phyloP scores from a whole-genome alignment of 2,113 vertebrate genomes.

The Sphaerodactylus townsendi region DNA sequence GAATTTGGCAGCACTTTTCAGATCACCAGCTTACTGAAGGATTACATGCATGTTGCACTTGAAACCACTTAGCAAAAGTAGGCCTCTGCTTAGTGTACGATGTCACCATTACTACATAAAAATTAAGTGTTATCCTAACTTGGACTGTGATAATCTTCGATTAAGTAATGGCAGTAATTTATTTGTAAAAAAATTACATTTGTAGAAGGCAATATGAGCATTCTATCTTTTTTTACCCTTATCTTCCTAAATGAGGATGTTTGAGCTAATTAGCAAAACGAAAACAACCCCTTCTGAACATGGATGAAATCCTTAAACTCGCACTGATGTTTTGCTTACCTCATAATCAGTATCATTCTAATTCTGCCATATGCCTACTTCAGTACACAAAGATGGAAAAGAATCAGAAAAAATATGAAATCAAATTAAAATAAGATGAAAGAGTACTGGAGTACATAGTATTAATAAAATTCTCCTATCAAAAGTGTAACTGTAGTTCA shows the following conservation, averaged over 20 bases:
- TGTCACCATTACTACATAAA: too few species aligned
- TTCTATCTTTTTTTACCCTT: not conserved
- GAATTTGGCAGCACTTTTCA: not conserved
- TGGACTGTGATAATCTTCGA: not conserved
- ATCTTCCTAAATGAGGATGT: not conserved
- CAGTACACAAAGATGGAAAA: not conserved
- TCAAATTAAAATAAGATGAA: not conserved
- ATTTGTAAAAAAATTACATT: conserved; percentile 3
- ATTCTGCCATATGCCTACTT: not conserved
- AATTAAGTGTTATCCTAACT: not conserved
- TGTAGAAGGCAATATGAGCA: not conserved
- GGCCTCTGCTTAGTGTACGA: not conserved
- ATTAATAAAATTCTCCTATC: not conserved
- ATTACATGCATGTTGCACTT: not conserved
- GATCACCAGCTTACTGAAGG: not conserved
- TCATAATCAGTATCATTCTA: not conserved
- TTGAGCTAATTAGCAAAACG: not conserved
- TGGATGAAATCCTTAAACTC: not conserved
- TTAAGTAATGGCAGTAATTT: not conserved
- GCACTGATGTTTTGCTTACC: not conserved
- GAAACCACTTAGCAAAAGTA: not conserved
- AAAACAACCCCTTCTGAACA: not conserved
- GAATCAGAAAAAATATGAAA: not conserved
- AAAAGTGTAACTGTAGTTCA: not conserved
- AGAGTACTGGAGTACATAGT: not conserved